Conservation (phyloP, 2,113 vertebrate species). For the Melanerpes aurifrons region DNA sequence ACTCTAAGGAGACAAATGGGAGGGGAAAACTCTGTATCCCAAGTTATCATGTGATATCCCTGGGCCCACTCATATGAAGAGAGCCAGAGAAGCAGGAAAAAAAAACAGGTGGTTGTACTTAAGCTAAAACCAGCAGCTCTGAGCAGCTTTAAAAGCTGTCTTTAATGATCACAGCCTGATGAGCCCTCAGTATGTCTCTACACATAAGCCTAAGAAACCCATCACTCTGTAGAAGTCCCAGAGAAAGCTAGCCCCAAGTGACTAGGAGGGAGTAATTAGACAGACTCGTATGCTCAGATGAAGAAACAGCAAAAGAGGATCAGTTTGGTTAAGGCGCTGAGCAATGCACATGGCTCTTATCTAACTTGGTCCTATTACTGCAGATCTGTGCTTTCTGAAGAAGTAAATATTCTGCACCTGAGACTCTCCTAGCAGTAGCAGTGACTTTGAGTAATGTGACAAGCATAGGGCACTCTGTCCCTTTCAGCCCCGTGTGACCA, state of each 20-base stretch:
- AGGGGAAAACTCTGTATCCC: background rate
- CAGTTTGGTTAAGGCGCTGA: background rate
- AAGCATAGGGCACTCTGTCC: background rate
- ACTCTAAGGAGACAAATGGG: conserved; percentile 1
- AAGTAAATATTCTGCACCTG: background rate
- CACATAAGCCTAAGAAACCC: background rate
- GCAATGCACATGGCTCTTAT: background rate
- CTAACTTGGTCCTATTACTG: background rate
- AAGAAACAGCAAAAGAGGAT: background rate
- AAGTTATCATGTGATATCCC: conserved; percentile 28
- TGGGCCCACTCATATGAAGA: background rate
- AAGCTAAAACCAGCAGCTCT: background rate
- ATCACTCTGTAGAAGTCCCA: rapidly evolving
- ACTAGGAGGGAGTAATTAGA: background rate
- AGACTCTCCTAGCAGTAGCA: background rate
- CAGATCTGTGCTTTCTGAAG: background rate
- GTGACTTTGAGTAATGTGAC: background rate
- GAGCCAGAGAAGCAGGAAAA: background rate
- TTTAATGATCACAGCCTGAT: background rate
- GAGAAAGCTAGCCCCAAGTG: background rate
- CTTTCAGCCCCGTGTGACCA: background rate
- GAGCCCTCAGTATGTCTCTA: background rate
- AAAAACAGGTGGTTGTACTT: background rate
- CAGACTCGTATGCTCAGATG: background rate
- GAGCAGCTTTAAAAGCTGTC: background rate